Evolutionary conservation across 2,113 vertebrate genomes (phyloP), one percentile per base, ranked within the genome.

Genomic region (Carlito syrichta): DNA sequence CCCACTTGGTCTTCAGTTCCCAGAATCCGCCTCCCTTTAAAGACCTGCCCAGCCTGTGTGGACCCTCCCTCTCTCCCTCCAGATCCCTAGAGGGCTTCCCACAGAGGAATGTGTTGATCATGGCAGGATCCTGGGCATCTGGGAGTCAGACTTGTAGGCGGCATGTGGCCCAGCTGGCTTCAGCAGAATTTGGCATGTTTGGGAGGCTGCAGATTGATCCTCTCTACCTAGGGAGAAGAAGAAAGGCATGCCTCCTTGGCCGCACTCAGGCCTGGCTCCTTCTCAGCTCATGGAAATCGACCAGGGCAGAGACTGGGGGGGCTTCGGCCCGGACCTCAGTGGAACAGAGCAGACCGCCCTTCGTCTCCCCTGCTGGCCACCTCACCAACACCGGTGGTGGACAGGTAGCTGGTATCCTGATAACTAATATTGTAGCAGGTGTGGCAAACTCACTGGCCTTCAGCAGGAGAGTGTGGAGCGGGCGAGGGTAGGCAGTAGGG

Each of bases 91-190:
- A 50, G 76, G 25, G 62, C 25, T 83, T 58, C 50, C 27, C 17
- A 2, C 4, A 54, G 27, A 96, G 86, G 89, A 92, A 96, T 87
- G 92, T 91, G 85, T 85, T 87, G 86, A 95, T 76, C 87, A 92
- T 20, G 48, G 38, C 78, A 96, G 94, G 82, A 97, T 95, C 60
- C 50, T 35, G 77, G 79, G 94, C 84, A 85, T 92, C 74, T 63
- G 54, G 79, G 56, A 56, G 56, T 48, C 50, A 63, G 94, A 77
- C 38, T 90, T n/a, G 17, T 25, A 77, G 43, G 63, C n/a, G 25
- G 79, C 73, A 69, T 94, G 91, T 96, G 89, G 76, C 58, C 66
- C 56, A 91, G 48, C 43, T 35, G 94, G 54, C 96, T 89, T 50
- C 32, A 77, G 86, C 82, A 60, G 89, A 73, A 56, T 89, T 40